Percentiles rank a stretch among this genome's conserved stretches.
Evolutionary conservation across 2,797 vertebrate genomes (phyloP).

Genomic region (Leuciscus waleckii): DNA sequence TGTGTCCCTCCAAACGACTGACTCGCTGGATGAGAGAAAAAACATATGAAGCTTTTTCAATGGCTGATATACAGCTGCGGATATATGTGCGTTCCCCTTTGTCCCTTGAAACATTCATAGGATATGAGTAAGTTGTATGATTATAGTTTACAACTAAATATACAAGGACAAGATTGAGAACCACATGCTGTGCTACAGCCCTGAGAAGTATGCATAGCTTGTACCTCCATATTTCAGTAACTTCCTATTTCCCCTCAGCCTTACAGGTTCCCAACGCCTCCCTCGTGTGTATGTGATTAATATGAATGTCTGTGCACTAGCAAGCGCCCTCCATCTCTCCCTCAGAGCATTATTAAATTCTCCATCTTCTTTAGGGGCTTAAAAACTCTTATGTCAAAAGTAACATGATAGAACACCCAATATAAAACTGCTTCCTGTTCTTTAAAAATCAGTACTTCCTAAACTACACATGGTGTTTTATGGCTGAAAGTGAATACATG

Average conservation of each 20-base stretch:
- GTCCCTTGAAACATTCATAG: slow-evolving; percentile 1
- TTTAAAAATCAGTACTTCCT: slow-evolving; percentile 58
- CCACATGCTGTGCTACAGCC: slow-evolving; percentile 50
- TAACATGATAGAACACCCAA: slow-evolving; percentile 65
- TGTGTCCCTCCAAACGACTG: neutral
- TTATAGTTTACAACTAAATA: slow-evolving; percentile 42
- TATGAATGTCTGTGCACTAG: slow-evolving; percentile 65
- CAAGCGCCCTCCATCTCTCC: slow-evolving; percentile 54
- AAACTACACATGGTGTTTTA: slow-evolving; percentile 47
- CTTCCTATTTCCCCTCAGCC: slow-evolving; percentile 65
- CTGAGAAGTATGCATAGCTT: slow-evolving; percentile 57
- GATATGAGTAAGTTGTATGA: slow-evolving; percentile 34
- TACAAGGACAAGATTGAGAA: slow-evolving; percentile 17
- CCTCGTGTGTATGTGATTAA: slow-evolving; percentile 62
- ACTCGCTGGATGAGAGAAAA: slow-evolving; percentile 24
- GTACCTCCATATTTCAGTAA: slow-evolving; percentile 67
- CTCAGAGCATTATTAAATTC: slow-evolving; percentile 68
- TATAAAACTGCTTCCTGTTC: slow-evolving; percentile 65
- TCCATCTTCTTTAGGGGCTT: slow-evolving; percentile 59
- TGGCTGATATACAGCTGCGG: slow-evolving; percentile 27
- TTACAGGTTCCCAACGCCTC: slow-evolving; percentile 46
- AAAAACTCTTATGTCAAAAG: slow-evolving; percentile 61
- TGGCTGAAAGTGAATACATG: slow-evolving; percentile 2
- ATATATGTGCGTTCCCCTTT: slow-evolving; percentile 12
- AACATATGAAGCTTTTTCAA: slow-evolving; percentile 8